Percentiles rank a stretch among this genome's conserved stretches.
These are phyloP conservation scores for Ichneumoninae sp. DNA, from an alignment of 2,888 invertebrate genomes.

Conservation along the genomic window DNA sequence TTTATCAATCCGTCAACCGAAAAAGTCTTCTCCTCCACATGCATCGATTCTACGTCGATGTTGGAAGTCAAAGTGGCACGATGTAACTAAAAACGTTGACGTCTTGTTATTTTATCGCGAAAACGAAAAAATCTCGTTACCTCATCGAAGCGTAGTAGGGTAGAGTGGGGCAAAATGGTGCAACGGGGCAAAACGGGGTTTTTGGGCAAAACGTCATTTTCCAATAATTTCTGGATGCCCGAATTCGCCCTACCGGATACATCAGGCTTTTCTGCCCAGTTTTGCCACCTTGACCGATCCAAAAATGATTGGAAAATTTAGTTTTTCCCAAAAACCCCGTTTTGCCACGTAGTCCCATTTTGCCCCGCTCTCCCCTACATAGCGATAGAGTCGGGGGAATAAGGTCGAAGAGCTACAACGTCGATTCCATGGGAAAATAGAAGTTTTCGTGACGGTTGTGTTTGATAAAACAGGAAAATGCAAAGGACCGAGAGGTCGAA, in stretches of 20 bases:
- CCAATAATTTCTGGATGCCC: no score
- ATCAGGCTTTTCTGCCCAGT: no score
- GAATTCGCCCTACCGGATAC: no score
- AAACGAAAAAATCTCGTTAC: not conserved
- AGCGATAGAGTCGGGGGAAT: not conserved
- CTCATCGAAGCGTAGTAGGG: not conserved
- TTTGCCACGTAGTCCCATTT: no score
- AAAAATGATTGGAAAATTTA: no score
- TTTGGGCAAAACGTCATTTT: no score
- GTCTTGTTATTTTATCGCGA: not conserved
- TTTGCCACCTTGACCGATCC: no score
- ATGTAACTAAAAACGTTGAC: not conserved
- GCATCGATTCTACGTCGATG: not conserved
- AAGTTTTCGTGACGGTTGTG: conserved; percentile 16
- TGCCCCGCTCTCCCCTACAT: no score
- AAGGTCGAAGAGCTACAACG: not conserved
- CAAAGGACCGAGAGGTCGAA: conserved; percentile 31
- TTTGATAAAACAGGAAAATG: conserved; percentile 17
- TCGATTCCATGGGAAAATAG: not conserved
- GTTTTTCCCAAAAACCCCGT: no score
- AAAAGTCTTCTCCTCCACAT: not conserved
- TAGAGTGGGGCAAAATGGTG: no score
- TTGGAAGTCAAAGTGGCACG: not conserved
- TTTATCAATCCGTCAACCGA: not conserved
- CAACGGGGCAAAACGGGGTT: no score